phyloP scores from a whole-genome alignment of 2,113 vertebrate species.

The Lasiurus borealis region DNA sequence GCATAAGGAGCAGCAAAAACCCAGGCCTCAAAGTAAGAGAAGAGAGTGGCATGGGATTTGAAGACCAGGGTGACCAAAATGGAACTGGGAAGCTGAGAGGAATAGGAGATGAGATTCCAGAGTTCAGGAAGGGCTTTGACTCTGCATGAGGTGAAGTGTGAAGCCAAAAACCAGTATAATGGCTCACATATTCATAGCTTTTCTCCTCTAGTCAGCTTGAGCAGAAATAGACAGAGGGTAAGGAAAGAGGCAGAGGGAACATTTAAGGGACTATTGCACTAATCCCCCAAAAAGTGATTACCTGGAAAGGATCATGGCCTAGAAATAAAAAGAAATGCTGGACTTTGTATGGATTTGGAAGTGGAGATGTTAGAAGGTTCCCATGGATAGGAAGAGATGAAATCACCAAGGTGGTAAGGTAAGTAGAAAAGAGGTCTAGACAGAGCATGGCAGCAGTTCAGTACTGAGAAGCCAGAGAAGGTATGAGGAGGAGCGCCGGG shows the following conservation, averaged over 20 bases:
- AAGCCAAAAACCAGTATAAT: background rate
- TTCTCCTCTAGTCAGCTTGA: background rate
- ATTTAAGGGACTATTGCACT: background rate
- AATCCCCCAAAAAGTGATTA: background rate
- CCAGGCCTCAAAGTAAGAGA: background rate
- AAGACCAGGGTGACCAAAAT: background rate
- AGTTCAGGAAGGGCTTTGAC: background rate
- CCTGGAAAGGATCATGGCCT: background rate
- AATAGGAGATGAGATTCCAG: background rate
- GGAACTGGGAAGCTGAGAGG: background rate
- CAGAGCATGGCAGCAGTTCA: background rate
- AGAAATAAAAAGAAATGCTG: background rate
- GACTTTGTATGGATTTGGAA: background rate
- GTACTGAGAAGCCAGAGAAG: background rate
- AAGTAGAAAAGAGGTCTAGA: background rate
- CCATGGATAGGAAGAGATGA: background rate
- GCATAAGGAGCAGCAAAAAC: background rate
- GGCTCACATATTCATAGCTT: background rate
- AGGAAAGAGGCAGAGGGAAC: background rate
- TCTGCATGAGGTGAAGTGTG: background rate
- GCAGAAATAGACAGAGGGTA: background rate
- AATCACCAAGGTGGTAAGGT: background rate
- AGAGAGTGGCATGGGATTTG: background rate
- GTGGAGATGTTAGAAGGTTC: background rate
- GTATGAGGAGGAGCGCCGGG: background rate